Base-by-base conservation (phyloP, 2,113 vertebrate genomes). In the Xerus inauris region DNA sequence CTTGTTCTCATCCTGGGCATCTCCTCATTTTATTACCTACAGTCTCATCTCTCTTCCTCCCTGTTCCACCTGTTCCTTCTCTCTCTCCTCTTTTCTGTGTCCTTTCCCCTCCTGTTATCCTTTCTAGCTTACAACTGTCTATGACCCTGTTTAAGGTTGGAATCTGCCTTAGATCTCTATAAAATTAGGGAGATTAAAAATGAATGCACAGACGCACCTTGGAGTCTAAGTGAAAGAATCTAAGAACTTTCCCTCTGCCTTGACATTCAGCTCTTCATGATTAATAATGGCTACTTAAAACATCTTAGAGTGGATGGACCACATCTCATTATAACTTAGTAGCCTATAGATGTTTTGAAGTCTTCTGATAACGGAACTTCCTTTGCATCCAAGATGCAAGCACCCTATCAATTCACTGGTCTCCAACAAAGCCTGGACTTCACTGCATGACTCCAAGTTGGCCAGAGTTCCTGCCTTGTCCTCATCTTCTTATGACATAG, bases 171-270 rank as follows among this genome's bases (percentile, higher is more conserved):
- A 17, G 30, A 73, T 84, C 54, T 19, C 47, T 57, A 7, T 40
- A 95, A 91, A 96, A 76, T 54, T 76, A 85, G n/a, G 30, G 49
- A 20, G 7, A 11, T 47, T 88, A 67, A 80, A 83, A 84, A 72
- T 42, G 84, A 20, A 20, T 7, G 9, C 49, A 26, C 72, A 45
- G 54, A 94, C 72, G 32, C 14, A 88, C 32, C 72, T 94, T 22
- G 0, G 40, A 62, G 57, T 16, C 85, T 83, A 86, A 77, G 28
- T 26, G 13, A 26, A 90, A 26, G 64, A 64, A 77, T 10, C 75
- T 26, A 51, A 86, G 38, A 64, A 6, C 6, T 85, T 8, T 14
- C 30, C 28, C 24, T 28, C 22, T 30, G 20, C 76, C 57, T n/a
- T 1, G 11, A 40, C 62, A 72, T 30, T 65, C 3, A 1, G 64